Evolutionary conservation across 1,140 invertebrate genomes (phyloP).

Genomic region (Eumeta japonica): DNA sequence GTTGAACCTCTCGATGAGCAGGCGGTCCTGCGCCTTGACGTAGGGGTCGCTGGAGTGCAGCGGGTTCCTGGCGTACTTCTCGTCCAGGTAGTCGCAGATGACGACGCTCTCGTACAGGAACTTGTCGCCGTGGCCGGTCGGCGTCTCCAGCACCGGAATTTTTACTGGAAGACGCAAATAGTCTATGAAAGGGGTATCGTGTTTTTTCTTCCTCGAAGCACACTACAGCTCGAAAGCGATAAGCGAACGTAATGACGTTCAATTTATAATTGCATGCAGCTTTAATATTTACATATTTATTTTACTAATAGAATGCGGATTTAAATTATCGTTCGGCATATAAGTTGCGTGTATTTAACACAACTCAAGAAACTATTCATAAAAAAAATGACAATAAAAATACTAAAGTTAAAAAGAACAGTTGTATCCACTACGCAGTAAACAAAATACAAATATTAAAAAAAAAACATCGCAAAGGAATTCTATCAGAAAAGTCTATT

Average conservation of each 20-base stretch:
- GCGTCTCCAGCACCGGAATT: slow-evolving; percentile 81
- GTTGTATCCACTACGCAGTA: not conserved
- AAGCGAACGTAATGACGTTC: not conserved
- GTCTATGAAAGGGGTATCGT: slow-evolving; percentile 64
- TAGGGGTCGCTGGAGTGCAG: slow-evolving; percentile 73
- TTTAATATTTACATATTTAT: too few relatives aligned
- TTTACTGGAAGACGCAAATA: slow-evolving; percentile 78
- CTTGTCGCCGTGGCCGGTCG: slow-evolving; percentile 57
- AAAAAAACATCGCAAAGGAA: not conserved
- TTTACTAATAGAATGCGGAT: too few relatives aligned
- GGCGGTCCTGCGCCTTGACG: slow-evolving; percentile 74
- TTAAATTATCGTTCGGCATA: too few relatives aligned
- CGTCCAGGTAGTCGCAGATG: slow-evolving; percentile 78
- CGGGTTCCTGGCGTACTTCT: slow-evolving; percentile 67
- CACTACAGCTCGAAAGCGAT: not conserved
- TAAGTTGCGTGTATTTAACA: too few relatives aligned
- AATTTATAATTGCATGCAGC: not conserved
- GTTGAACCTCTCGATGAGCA: slow-evolving; percentile 74
- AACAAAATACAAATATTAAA: not conserved
- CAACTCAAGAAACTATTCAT: too few relatives aligned
- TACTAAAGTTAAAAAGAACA: not conserved
- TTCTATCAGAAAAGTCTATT: not conserved
- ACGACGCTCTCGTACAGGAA: slow-evolving; percentile 78
- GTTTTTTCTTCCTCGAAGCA: too few relatives aligned
- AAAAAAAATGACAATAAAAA: too few relatives aligned